A percentile compares a stretch with the other conserved stretches of the same genome.
phyloP scores from a whole-genome alignment of 1,140 invertebrate species.

The Philotrypesis tridentata region DNA sequence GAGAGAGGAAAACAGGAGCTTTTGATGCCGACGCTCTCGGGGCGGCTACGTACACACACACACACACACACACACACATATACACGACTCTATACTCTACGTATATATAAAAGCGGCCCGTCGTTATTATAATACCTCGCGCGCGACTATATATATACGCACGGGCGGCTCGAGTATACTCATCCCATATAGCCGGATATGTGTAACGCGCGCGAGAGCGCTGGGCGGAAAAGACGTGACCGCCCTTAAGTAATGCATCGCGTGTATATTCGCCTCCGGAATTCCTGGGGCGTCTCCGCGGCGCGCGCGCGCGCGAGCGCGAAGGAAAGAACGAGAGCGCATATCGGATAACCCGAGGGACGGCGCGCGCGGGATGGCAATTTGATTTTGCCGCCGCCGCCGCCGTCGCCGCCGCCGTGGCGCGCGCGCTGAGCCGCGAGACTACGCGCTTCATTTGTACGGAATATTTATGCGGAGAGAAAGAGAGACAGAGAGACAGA shows the following conservation, averaged over 20 bases:
- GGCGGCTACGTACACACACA: no score
- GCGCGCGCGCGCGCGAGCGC: not conserved
- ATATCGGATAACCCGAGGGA: conserved; percentile 11
- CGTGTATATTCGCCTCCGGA: conserved; percentile 22
- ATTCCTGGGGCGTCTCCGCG: conserved; percentile 3
- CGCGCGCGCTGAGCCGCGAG: no score
- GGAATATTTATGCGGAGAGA: conserved; percentile 27
- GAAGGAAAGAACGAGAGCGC: not conserved
- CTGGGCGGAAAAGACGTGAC: conserved; percentile 52
- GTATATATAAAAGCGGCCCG: not conserved
- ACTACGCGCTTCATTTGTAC: conserved; percentile 15
- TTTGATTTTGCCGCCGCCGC: no score
- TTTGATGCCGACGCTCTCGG: not conserved
- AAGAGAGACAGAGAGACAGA: not conserved
- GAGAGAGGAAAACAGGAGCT: not conserved
- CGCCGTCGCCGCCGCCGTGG: no score
- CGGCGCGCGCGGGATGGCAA: no score
- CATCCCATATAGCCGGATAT: not conserved
- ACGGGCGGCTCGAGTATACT: not conserved
- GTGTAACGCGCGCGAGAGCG: no score
- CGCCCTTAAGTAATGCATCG: conserved; percentile 52
- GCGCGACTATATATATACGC: no score
- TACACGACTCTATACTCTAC: no score
- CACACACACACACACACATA: no score
- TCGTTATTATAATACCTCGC: conserved; percentile 1